phyloP scores from a whole-genome alignment of 2,113 vertebrate species.

The Camelus bactrianus region DNA sequence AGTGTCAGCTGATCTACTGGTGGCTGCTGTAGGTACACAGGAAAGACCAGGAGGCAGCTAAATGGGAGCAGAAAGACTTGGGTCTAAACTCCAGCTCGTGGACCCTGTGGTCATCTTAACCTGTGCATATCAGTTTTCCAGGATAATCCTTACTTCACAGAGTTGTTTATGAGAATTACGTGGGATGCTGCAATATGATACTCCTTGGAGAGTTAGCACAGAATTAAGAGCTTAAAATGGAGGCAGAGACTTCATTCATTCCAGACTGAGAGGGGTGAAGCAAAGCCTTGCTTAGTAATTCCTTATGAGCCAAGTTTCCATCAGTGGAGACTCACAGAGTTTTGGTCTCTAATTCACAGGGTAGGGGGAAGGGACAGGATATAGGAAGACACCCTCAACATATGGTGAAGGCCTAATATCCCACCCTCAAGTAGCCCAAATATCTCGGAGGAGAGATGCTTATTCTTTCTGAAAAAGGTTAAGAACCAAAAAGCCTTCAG shows the following conservation, averaged over 20 bases:
- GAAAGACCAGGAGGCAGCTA: neutral
- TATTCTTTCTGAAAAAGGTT: neutral
- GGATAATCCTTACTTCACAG: neutral
- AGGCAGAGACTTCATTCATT: neutral
- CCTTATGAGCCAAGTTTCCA: neutral
- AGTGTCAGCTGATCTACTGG: neutral
- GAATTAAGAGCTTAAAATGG: slow-evolving; percentile 26
- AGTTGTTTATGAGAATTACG: neutral
- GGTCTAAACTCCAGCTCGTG: neutral
- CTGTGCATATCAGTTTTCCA: neutral
- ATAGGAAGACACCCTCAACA: neutral
- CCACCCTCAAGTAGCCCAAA: neutral
- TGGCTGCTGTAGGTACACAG: slow-evolving; percentile 1
- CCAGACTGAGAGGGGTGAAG: neutral
- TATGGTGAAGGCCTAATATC: neutral
- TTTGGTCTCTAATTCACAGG: neutral
- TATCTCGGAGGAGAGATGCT: neutral
- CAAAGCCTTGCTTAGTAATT: neutral
- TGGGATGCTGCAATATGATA: neutral
- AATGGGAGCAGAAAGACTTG: neutral
- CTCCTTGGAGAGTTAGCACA: neutral
- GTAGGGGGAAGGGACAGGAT: neutral
- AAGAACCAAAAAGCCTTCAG: neutral
- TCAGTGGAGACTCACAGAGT: neutral
- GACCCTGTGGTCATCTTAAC: neutral